Percentiles rank a stretch among this genome's conserved stretches.
phyloP scores from a whole-genome alignment of 1,140 invertebrate genomes.

The Scaptomyza graminum region DNA sequence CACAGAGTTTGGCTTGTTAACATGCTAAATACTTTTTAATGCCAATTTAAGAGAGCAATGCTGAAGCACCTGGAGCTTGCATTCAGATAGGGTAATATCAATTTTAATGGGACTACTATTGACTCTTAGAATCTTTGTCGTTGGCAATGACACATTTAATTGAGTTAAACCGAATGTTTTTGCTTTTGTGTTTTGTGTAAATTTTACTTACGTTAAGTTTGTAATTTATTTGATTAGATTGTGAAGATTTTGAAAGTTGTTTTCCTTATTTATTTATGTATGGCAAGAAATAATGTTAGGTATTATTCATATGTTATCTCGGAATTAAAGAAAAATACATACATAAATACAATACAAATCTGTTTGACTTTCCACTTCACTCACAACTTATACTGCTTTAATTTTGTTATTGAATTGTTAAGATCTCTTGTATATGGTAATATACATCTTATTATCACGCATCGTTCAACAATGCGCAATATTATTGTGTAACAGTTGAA shows the following conservation, averaged over 20 bases:
- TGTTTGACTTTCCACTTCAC: too few species aligned
- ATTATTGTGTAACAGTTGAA: conserved; percentile 1
- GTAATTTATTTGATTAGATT: too few species aligned
- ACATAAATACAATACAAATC: too few species aligned
- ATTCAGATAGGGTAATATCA: neutral
- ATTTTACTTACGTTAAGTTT: too few species aligned
- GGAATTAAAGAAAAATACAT: too few species aligned
- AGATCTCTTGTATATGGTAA: too few species aligned
- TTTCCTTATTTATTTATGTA: too few species aligned
- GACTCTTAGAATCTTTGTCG: neutral
- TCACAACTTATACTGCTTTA: too few species aligned
- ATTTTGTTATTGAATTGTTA: too few species aligned
- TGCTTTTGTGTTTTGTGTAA: neutral
- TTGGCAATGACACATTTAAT: conserved; percentile 10
- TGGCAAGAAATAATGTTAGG: too few species aligned
- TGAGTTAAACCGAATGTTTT: neutral
- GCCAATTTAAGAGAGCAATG: conserved; percentile 58
- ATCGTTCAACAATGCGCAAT: neutral
- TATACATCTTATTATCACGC: neutral
- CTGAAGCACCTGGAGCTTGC: conserved; percentile 1
- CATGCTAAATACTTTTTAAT: conserved; percentile 79
- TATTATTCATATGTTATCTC: too few species aligned
- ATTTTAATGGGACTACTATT: neutral
- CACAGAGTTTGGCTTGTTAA: conserved; percentile 62
- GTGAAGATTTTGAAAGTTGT: neutral